Evolutionary conservation across 2,797 vertebrate genomes (phyloP), one percentile per base, ranked within the genome.

Genomic region (Muraenolepis orangiensis): DNA sequence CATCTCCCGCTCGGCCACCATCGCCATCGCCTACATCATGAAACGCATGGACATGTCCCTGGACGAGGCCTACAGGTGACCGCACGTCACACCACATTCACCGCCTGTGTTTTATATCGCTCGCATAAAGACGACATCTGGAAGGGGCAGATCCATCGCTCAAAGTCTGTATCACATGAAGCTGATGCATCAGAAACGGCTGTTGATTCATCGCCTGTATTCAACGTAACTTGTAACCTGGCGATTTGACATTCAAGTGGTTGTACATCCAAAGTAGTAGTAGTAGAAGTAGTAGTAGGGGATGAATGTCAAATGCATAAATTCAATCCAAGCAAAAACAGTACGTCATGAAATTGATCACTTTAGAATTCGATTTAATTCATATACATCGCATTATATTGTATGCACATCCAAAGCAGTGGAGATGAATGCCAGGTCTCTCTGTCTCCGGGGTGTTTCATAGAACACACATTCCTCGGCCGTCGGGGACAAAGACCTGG

Each of bases 11-110:
- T 99, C 97, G 0, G 98, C 98, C 81, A 99, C 98, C 46, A 98
- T 99, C 12, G 98, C 97, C 67, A 98, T 99, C 12, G 98, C 96
- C 4, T 99, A 99, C 87, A 98, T 99, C 89, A 99, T 99, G 98
- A 98, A 96, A 92, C 95, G 96, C 89, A 98, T 97, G 96, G 96
- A 96, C 80, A 95, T 99, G 96, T 95, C 96, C 1, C 81, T 98
- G 82, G 98, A 99, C 23, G 98, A 99, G 90, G 98, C 98, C 0
- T 99, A 99, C 93, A 96, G 98, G 97, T 98, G 16, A 75, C 4
- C 10, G 38, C 16, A 69, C 31, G 31, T 13, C 31, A n/a, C 10
- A 40, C 14, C 6, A 40, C 38, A 10, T 11, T 2, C 10, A 10
- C 11, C 40, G 18, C 40, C 40, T 18, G 14, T 16, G 40, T 3